Evolutionary conservation across 2,113 vertebrate genomes (phyloP), one percentile per base, ranked within the genome.

Genomic region (Promerops cafer): DNA sequence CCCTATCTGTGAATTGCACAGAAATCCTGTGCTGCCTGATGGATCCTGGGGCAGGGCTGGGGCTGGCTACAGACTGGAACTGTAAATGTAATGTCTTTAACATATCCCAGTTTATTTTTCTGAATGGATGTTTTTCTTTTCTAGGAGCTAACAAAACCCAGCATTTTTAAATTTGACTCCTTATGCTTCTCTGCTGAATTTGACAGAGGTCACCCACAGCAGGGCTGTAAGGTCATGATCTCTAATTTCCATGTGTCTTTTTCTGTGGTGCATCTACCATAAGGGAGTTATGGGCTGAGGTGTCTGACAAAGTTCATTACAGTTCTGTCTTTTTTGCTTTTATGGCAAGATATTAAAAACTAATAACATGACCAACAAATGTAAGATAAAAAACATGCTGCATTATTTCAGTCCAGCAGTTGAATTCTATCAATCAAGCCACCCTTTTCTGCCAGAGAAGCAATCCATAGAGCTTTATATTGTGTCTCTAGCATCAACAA

Each of bases 391-490:
- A 97, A 95, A 21, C 26, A 40, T 56, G n/a, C 70, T 96, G 75
- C 52, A 57, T 95, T 96, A 92, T 97, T 97, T 96, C 88, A 94
- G 60, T 53, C 40, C 17, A 92, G 79, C 59, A 94, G 92, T 71
- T 95, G 78, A 97, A 96, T 96, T 97, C 93, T 96, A 95, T 97
- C 97, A 97, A 83, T 98, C 97, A 97, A 91, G 14, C 16, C 87
- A 83, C 53, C 13, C 35, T 97, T 96, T 94, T 59, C 83, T 97
- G 76, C 94, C 90, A 94, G 61, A 89, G 79, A 96, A 94, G 33
- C 71, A 95, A 97, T 92, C 35, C 15, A 5, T 57, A 77, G 93
- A 61, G 40, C 53, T 92, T 94, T 91, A 23, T 83, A 65, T 80
- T 88, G 37, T 37, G 4, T 70, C 35, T 70, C 60, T 56, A 72